Base-by-base conservation (phyloP, 2,888 invertebrate species). In the Athrips mouffetella region DNA sequence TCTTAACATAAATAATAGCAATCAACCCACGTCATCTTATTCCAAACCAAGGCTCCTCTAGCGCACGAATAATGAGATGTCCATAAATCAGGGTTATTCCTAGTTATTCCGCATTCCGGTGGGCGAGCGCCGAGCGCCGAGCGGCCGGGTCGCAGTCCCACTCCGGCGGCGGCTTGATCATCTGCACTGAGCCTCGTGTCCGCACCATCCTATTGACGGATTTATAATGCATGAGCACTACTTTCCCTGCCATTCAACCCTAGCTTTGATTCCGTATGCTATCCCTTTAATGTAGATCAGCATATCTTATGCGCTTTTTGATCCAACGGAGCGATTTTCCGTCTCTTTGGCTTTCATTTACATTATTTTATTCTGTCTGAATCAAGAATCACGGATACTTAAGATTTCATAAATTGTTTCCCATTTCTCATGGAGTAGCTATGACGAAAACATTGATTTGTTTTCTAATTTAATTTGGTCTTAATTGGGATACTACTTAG, bases 141-240 rank as follows among this genome's bases (percentile, higher is more conserved):
- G 10, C n/a, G 10, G 3, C 3, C 3, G 10, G 27, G 10, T 7
- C 27, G 27, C n/a, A 7, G 2, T 2, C 7, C 27, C 27, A n/a
- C 2, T 8, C 27, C 27, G n/a, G n/a, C n/a, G n/a, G n/a, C n/a
- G n/a, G 27, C n/a, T 8, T 18, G 37, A 37, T 37, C 37, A 11
- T 37, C 37, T 13, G 37, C n/a, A 10, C 37, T 10, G 37, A 10
- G 21, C 20, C 10, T 10, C 21, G 5, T 37, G 37, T 37, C 35
- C n/a, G 35, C 37, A n/a, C 8, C 33, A 18, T 20, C 21, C 29
- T 29, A 42, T 42, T 42, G 42, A 29, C 42, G 42, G 37, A 20
- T 46, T 46, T 46, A 46, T 46, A 46, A 46, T 46, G 39, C 35
- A 37, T 29, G 39, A 37, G 15, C 39, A 29, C 30, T 39, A 20